Percentiles rank a stretch among this genome's conserved stretches.
phyloP scores from a whole-genome alignment of 2,113 vertebrate species.

The Calidris pugnax region DNA sequence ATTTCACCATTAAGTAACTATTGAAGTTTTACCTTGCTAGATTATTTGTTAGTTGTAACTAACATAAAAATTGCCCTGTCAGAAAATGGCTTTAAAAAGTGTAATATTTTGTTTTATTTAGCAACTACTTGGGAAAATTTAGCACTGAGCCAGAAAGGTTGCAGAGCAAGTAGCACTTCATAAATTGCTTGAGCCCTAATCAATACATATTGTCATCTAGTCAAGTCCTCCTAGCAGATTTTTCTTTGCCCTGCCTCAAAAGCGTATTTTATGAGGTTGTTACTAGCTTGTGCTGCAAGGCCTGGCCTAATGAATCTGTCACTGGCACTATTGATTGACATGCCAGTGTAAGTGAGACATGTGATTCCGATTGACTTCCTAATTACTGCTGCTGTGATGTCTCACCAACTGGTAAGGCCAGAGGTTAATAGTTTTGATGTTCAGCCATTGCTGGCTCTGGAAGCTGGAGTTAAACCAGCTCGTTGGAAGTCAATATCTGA shows the following conservation, averaged over 20 bases:
- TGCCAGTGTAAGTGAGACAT: slow-evolving; percentile 90
- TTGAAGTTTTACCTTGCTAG: slow-evolving; percentile 60
- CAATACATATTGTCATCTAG: slow-evolving; percentile 84
- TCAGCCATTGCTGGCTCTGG: slow-evolving; percentile 76
- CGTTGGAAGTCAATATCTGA: slow-evolving; percentile 80
- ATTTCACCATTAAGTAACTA: slow-evolving; percentile 63
- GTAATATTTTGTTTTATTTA: slow-evolving; percentile 77
- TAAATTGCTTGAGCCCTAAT: slow-evolving; percentile 83
- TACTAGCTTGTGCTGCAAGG: slow-evolving; percentile 81
- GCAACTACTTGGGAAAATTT: slow-evolving; percentile 78
- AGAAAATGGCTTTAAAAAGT: slow-evolving; percentile 58
- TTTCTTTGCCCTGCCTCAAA: slow-evolving; percentile 74
- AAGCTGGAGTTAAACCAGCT: slow-evolving; percentile 77
- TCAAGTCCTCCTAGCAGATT: slow-evolving; percentile 74
- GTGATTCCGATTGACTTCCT: slow-evolving; percentile 94
- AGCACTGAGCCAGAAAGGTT: slow-evolving; percentile 74
- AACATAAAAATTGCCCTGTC: slow-evolving; percentile 67
- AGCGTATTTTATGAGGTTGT: slow-evolving; percentile 87
- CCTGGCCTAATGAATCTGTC: slow-evolving; percentile 90
- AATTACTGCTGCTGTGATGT: slow-evolving; percentile 97
- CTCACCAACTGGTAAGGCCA: slow-evolving; percentile 85
- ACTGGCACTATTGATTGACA: slow-evolving; percentile 86
- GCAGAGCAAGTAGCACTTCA: slow-evolving; percentile 77
- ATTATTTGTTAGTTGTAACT: slow-evolving; percentile 70
- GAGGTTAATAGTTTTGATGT: slow-evolving; percentile 96